Percentiles rank a stretch among this genome's conserved stretches.
Evolutionary conservation across 1,140 invertebrate genomes (phyloP).

Genomic region (Procambarus clarkii): DNA sequence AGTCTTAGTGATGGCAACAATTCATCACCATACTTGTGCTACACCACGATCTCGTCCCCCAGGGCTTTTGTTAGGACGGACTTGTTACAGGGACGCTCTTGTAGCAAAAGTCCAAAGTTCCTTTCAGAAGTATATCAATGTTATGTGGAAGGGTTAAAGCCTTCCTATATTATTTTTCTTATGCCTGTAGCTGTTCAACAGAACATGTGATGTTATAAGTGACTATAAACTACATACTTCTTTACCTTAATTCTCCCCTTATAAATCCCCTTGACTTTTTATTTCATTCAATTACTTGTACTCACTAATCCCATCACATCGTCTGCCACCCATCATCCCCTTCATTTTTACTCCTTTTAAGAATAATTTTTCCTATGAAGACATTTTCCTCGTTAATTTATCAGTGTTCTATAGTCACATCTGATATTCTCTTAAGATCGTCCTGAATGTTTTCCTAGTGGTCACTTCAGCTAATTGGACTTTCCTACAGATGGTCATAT

Average conservation of each 20-base stretch:
- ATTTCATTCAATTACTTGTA: constrained; percentile 12
- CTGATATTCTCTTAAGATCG: constrained; percentile 25
- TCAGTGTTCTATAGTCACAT: constrained; percentile 37
- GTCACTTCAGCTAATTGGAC: constrained; percentile 60
- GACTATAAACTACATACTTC: constrained; percentile 19
- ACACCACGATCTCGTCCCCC: constrained; percentile 56
- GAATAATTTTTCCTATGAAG: constrained; percentile 19
- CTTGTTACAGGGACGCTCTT: constrained; percentile 22
- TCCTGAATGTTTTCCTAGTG: constrained; percentile 37
- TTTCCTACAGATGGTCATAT: constrained; percentile 63
- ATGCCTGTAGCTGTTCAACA: constrained; percentile 43
- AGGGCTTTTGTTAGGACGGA: constrained; percentile 44
- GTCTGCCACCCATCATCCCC: not conserved
- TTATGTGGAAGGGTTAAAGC: constrained; percentile 19
- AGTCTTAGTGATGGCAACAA: constrained; percentile 21
- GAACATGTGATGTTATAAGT: constrained; percentile 51
- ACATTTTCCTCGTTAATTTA: constrained; percentile 12
- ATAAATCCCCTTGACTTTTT: constrained; percentile 19
- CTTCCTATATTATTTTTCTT: constrained; percentile 32
- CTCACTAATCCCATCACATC: constrained; percentile 35
- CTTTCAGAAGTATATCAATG: constrained; percentile 36
- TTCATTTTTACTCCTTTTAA: not conserved
- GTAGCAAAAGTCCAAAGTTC: constrained; percentile 32
- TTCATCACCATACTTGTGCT: constrained; percentile 46
- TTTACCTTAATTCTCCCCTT: constrained; percentile 17